Base-by-base conservation (phyloP, 2,797 vertebrate species). In the Forpus xanthops region DNA sequence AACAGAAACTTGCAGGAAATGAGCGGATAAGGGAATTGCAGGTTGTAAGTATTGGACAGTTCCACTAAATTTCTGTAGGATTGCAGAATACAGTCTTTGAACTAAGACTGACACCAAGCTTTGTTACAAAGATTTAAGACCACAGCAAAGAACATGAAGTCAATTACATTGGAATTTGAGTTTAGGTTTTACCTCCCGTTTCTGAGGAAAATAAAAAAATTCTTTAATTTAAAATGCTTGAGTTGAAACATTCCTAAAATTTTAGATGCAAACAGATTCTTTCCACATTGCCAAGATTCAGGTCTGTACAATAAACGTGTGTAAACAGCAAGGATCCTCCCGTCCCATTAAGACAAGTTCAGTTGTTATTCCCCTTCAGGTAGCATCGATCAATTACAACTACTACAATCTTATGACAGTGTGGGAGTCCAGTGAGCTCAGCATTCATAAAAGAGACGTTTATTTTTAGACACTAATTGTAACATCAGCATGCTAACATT, bases 41-140 rank as follows among this genome's bases (percentile, higher is more conserved):
- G 35, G 28, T 15, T n/a, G 0, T 4, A 14, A 1, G 6, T 45
- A 2, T 5, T 13, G 8, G 11, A 73, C 13, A 58, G 17, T 14
- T 87, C 24, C 73, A 31, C 27, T 62, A 23, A 68, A 64, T 14
- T 81, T 39, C 14, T 35, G 2, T 27, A 35, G 30, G 3, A 49
- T 14, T 37, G 55, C 4, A 73, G 8, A 68, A 64, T 1, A 68
- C 2, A 4, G 18, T 20, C 33, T 74, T 77, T 67, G 31, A 88
- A 21, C 12, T 37, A 56, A 83, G 20, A 45, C 11, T 33, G 6
- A 64, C 13, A 49, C 0, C 15, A 16, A 12, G 17, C 11, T 78
- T 35, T 16, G 15, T 42, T 64, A 8, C 12, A 4, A 87, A 80
- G 30, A 55, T 7, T 39, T 45, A 39, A 35, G 13, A 47, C 5